phyloP scores from a whole-genome alignment of 2,113 vertebrate species.

The Poeciliopsis prolifica region DNA sequence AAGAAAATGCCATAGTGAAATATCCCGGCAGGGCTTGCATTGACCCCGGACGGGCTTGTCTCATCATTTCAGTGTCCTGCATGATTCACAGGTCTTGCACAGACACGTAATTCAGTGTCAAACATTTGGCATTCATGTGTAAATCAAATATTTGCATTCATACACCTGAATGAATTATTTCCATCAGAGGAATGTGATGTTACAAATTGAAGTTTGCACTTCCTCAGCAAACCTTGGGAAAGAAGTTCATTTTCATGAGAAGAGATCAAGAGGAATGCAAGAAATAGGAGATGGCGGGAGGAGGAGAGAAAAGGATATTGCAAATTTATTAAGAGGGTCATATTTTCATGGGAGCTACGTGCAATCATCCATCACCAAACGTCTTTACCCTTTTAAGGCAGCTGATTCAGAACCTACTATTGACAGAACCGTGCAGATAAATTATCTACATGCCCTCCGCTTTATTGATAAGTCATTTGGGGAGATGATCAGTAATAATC shows the following conservation, averaged over 20 bases:
- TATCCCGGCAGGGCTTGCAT: conserved; percentile 50
- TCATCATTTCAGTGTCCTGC: conserved; percentile 61
- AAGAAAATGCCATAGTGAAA: conserved; percentile 59
- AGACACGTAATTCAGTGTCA: conserved; percentile 41
- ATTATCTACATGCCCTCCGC: conserved; percentile 75
- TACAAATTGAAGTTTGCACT: conserved; percentile 29
- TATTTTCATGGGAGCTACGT: conserved; percentile 68
- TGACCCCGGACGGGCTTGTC: conserved; percentile 50
- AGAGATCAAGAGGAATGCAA: conserved; percentile 28
- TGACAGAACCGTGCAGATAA: conserved; percentile 83
- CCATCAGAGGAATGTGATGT: conserved; percentile 35
- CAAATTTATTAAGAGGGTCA: conserved; percentile 77
- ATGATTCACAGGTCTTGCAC: conserved; percentile 59
- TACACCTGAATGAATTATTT: conserved; percentile 40
- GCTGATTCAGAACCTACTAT: conserved; percentile 84
- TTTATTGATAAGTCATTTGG: conserved; percentile 85
- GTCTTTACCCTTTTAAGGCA: conserved; percentile 82
- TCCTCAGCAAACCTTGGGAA: conserved; percentile 48
- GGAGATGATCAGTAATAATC: conserved; percentile 89
- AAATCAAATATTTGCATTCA: conserved; percentile 52
- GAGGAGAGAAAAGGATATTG: conserved; percentile 42
- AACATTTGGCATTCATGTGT: conserved; percentile 20
- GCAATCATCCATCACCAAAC: conserved; percentile 75
- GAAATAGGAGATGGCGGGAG: conserved; percentile 33
- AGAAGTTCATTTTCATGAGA: conserved; percentile 37